Base-by-base conservation (phyloP, 1,140 invertebrate genomes). In the Lineus longissimus region DNA sequence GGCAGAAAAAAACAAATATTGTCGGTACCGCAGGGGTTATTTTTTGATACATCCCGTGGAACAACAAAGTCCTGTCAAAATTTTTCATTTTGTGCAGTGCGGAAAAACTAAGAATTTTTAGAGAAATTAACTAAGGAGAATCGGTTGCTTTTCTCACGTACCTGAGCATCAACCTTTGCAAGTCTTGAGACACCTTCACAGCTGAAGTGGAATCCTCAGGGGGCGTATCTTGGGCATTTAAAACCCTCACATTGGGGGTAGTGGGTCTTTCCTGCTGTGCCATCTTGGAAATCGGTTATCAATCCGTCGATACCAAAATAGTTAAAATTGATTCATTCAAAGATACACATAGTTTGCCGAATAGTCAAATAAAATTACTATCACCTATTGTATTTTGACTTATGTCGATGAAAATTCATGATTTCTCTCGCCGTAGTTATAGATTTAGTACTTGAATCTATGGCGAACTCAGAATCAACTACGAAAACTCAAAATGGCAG, bases 401-500 rank as follows among this genome's bases (percentile, higher is more conserved):
- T 23, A 29, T 61, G 29, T 61, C 27, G 23, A n/a, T 29, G 23
- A 25, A 41, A 19, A 55, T 55, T 55, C 25, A 2, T 55, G 31
- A 15, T 22, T 54, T 51, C 15, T 27, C n/a, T 23, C 22, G 17
- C 17, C 31, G 27, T n/a, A 13, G 11, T 60, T 17, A 22, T 25
- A 51, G 19, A 6, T 19, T 22, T 22, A 51, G 19, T 22, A 2
- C 6, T 9, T 59, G 13, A 17, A 59, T 36, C 19, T 29, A n/a
- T 41, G 11, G 13, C 19, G 4, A 17, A 43, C 40, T n/a, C 2
- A 59, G 22, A 11, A n/a, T 31, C n/a, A 29, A 27, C n/a, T 11
- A n/a, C 30, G 6, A 7, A 29, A 9, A 57, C 6, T 31, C 40
- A 33, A 30, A 17, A 73, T 74, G 73, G 66, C 71, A 30, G 79